Evolutionary conservation across 2,888 invertebrate genomes (phyloP).

Genomic region (Apotomis betuletana): DNA sequence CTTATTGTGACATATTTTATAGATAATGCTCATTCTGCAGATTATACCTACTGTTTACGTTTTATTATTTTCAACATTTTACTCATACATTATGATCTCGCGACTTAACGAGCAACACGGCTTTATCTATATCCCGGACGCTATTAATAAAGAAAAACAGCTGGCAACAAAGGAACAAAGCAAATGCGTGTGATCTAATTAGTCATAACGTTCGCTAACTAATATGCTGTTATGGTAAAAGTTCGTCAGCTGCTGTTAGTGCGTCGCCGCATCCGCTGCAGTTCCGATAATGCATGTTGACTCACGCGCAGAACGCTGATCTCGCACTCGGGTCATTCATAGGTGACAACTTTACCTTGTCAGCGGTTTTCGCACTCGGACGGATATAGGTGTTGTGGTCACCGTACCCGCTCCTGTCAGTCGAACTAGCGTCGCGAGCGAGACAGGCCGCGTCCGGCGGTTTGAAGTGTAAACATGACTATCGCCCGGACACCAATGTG

Average conservation of each 20-base stretch:
- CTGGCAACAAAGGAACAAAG: constrained; percentile 78
- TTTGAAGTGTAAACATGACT: constrained; percentile 60
- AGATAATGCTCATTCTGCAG: constrained; percentile 15
- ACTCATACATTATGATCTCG: constrained; percentile 19
- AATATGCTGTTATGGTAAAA: constrained; percentile 69
- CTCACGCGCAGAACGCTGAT: constrained; percentile 53
- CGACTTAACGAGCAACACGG: constrained; percentile 9
- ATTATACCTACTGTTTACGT: constrained; percentile 30
- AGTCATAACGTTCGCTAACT: constrained; percentile 68
- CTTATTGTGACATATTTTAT: constrained; percentile 13
- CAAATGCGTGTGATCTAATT: constrained; percentile 65
- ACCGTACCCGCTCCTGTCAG: constrained; percentile 54
- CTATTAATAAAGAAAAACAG: constrained; percentile 43
- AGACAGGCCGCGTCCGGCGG: constrained; percentile 61
- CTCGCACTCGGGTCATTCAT: constrained; percentile 61
- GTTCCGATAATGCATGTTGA: constrained; percentile 78
- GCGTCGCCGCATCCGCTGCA: constrained; percentile 70
- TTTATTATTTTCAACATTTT: constrained; percentile 30
- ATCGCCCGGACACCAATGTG: constrained; percentile 60
- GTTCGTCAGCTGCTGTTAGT: constrained; percentile 70
- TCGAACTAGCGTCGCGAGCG: constrained; percentile 57
- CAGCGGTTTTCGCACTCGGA: constrained; percentile 60
- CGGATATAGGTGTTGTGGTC: constrained; percentile 56
- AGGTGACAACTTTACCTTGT: constrained; percentile 53
- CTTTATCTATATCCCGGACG: constrained; percentile 40